Evolutionary conservation across 1,140 invertebrate genomes (phyloP).

Genomic region (Himalopsyche phryganea): DNA sequence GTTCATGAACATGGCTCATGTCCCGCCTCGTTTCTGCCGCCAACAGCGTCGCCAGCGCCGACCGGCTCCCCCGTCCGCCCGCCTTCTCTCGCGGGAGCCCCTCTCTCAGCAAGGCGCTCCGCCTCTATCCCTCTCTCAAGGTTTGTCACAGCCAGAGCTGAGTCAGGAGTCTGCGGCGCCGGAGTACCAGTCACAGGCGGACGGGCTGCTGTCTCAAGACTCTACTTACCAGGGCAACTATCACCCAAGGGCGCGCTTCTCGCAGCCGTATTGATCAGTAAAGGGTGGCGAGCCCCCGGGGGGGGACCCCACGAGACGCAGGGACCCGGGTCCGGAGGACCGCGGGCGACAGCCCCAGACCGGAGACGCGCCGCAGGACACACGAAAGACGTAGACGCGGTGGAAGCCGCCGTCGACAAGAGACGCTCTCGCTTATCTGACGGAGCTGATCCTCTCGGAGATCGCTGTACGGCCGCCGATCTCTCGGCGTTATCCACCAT

Average conservation of each 20-base stretch:
- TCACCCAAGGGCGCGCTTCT: conserved; percentile 59
- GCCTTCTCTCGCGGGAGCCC: conserved; percentile 52
- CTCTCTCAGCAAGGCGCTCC: conserved; percentile 65
- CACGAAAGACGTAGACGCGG: conserved; percentile 2
- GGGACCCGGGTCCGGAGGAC: conserved; percentile 5
- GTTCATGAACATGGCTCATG: conserved; percentile 90
- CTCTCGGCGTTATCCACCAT: too few species aligned
- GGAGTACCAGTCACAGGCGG: conserved; percentile 91
- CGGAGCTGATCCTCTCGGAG: too few species aligned
- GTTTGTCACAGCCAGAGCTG: conserved; percentile 74
- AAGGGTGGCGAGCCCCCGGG: neutral
- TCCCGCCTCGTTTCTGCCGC: conserved; percentile 83
- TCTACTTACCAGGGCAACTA: conserved; percentile 83
- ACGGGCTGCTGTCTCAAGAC: conserved; percentile 91
- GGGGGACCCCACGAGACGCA: conserved; percentile 29
- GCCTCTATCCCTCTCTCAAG: conserved; percentile 67
- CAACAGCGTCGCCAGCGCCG: conserved; percentile 65
- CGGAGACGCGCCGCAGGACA: neutral
- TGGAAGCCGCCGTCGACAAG: too few species aligned
- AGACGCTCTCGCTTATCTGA: too few species aligned
- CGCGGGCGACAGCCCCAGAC: too few species aligned
- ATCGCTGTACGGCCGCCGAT: too few species aligned
- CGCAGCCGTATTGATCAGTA: conserved; percentile 57
- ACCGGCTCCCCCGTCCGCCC: conserved; percentile 8
- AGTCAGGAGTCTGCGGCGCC: conserved; percentile 86